phyloP scores from a whole-genome alignment of 2,888 invertebrate genomes.

The Agrenia bidenticulata region DNA sequence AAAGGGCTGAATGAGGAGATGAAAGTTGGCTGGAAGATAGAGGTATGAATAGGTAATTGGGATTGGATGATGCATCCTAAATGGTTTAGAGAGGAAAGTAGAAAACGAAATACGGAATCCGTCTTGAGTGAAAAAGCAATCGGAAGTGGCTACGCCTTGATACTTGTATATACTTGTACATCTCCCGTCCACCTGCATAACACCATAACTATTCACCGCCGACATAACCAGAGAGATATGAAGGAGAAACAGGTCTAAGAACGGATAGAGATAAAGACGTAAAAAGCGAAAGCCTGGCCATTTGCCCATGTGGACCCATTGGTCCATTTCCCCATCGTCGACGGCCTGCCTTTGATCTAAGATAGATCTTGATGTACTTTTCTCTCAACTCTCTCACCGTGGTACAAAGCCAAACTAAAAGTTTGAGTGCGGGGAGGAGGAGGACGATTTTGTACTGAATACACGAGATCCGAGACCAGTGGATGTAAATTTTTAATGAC shows the following conservation, averaged over 20 bases:
- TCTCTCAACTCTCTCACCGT: slow-evolving; percentile 15
- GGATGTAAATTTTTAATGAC: slow-evolving; percentile 52
- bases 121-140: slow-evolving; percentile 4
- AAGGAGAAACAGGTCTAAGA: background rate
- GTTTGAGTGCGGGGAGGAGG: slow-evolving; percentile 19
- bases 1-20: background rate
- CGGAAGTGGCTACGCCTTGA: background rate
- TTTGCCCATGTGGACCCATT: slow-evolving; percentile 28
- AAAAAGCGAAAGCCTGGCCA: slow-evolving; percentile 14
- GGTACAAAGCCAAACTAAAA: slow-evolving; percentile 16
- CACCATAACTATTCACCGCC: background rate
- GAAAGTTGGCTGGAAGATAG: background rate
- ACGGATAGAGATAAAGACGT: slow-evolving; percentile 1
- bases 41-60: slow-evolving; percentile 10
- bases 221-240: background rate
- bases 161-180: background rate
- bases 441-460: slow-evolving; percentile 18
- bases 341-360: slow-evolving; percentile 16
- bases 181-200: background rate
- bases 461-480: slow-evolving; percentile 36
- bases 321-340: slow-evolving; percentile 20
- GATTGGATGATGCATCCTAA: slow-evolving; percentile 9
- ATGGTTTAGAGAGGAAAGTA: slow-evolving; percentile 1
- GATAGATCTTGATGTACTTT: slow-evolving; percentile 19
- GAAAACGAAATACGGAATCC: slow-evolving; percentile 2